Base-by-base conservation (phyloP, 2,113 vertebrate genomes). In the Pagrus major region DNA sequence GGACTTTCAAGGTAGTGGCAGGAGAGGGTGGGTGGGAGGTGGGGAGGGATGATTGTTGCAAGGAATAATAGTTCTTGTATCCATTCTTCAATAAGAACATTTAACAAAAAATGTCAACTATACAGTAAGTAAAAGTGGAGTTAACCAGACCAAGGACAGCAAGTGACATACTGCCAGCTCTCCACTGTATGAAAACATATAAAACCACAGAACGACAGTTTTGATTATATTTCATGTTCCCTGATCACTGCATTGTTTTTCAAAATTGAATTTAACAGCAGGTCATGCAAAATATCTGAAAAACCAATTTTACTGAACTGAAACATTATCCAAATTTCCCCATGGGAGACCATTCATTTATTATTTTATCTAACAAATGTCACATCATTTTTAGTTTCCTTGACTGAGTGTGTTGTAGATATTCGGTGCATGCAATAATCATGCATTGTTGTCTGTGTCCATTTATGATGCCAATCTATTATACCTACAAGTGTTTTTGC, bases 281-380 rank as follows among this genome's bases (percentile, higher is more conserved):
- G 81, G 68, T 79, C 18, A 1, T 66, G 42, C 61, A 86, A 81
- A 83, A 71, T 66, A 81, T 67, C 56, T 41, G 44, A 55, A 69
- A 74, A 68, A 61, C 31, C 39, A 71, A 55, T 55, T 49, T 7
- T 16, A 65, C 37, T 27, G 63, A 76, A 70, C 33, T 46, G 47
- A 72, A 81, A 80, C 76, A 78, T 74, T 76, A 82, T 68, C 77
- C 41, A 68, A 39, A 73, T 74, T 67, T 75, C 29, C 84, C 74
- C 74, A 8, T 21, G 67, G 61, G 85, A 84, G 10, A 71, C 47
- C 68, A 39, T 75, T 82, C 58, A 60, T 73, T 52, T 73, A 41
- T 84, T 86, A 73, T 80, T 85, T 77, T 39, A 82, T 73, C 49
- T 3, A 64, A 56, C 70, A 76, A 86, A 84, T 68, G 70, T 78